phyloP scores from a whole-genome alignment of 2,888 invertebrate genomes.

The Agrotis exclamationis region DNA sequence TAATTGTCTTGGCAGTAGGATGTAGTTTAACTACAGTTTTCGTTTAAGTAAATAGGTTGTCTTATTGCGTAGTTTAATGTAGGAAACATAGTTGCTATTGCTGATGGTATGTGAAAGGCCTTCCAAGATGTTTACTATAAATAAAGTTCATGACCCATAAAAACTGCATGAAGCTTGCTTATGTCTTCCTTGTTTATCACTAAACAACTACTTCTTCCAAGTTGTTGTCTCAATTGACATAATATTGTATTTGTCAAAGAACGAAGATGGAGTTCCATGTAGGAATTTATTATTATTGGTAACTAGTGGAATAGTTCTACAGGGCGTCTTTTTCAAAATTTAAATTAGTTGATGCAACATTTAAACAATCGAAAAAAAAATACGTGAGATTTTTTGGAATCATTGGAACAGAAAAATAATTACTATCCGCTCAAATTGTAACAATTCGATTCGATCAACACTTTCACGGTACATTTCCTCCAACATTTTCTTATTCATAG shows the following conservation, averaged over 20 bases:
- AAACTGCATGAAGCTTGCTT: too few species aligned
- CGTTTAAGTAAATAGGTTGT: slow-evolving; percentile 54
- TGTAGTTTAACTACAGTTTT: slow-evolving; percentile 62
- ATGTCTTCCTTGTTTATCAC: neutral
- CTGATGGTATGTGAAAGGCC: slow-evolving; percentile 1
- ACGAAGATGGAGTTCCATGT: too few species aligned
- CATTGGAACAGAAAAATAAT: neutral
- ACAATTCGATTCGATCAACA: slow-evolving; percentile 14
- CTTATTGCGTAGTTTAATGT: slow-evolving; percentile 41
- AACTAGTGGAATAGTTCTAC: too few species aligned
- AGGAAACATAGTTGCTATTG: slow-evolving; percentile 18
- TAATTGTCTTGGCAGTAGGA: slow-evolving; percentile 65
- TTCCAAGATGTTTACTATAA: neutral
- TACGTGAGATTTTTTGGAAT: too few species aligned
- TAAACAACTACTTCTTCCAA: neutral
- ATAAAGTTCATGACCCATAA: neutral
- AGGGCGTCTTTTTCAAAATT: too few species aligned
- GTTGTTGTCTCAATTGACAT: neutral
- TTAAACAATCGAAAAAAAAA: too few species aligned
- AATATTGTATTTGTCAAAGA: slow-evolving; percentile 1
- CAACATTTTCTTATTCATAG: slow-evolving; percentile 51
- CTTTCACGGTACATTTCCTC: slow-evolving; percentile 14
- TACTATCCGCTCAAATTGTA: neutral
- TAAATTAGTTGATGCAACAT: too few species aligned
- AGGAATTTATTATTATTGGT: too few species aligned